Conservation (phyloP, 2,113 vertebrate species). For the Blennius ocellaris region DNA sequence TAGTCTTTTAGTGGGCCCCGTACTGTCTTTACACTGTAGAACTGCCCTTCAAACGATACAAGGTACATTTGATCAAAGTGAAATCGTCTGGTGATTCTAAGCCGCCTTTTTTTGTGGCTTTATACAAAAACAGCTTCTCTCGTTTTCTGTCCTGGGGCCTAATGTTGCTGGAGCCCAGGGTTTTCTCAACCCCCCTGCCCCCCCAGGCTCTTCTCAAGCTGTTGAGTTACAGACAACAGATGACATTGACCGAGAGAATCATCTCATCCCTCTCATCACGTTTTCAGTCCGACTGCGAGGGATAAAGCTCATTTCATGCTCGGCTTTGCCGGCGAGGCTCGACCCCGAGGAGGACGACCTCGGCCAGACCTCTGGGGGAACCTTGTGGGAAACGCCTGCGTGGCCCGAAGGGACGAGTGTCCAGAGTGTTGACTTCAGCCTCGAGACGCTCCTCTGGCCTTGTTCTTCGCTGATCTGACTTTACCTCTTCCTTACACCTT, state of each 20-base stretch:
- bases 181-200: neutral
- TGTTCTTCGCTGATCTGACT: neutral
- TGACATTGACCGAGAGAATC: slow-evolving; percentile 41
- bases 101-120: neutral
- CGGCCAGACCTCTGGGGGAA: slow-evolving; percentile 25
- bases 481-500: neutral
- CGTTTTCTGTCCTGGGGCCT: neutral
- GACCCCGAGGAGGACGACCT: slow-evolving; percentile 29
- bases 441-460: neutral
- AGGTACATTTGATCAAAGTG: slow-evolving; percentile 9
- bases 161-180: neutral
- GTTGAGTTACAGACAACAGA: slow-evolving; percentile 57
- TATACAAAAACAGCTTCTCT: neutral
- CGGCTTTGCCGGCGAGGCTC: slow-evolving; percentile 39
- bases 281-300: slow-evolving; percentile 38
- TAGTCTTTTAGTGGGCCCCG: neutral
- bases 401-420: slow-evolving; percentile 21
- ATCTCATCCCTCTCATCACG: slow-evolving; percentile 43
- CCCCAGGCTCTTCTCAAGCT: slow-evolving; percentile 24
- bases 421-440: neutral
- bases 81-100: neutral
- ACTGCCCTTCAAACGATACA: slow-evolving; percentile 4
- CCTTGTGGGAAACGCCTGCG: slow-evolving; percentile 1
- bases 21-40: too few relatives aligned
- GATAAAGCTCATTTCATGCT: slow-evolving; percentile 68